Evolutionary conservation across 2,113 vertebrate species (phyloP).

Genomic region (Embiotoca jacksoni): DNA sequence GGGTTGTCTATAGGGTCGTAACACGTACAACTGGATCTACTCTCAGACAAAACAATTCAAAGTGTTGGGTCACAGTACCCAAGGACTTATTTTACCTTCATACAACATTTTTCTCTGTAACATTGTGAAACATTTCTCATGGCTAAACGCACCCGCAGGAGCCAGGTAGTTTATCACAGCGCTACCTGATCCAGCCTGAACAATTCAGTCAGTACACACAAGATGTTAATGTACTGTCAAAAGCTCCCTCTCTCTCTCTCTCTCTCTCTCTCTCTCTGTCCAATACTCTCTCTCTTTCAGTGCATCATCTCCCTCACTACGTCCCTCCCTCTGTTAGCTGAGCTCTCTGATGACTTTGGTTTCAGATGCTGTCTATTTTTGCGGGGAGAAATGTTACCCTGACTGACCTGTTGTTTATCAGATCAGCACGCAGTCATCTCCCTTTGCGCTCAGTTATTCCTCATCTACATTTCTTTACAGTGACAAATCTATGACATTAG

Average conservation of each 20-base stretch:
- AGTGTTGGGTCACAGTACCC: neutral
- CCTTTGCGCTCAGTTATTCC: constrained; percentile 18
- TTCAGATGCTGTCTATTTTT: constrained; percentile 68
- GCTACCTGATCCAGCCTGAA: constrained; percentile 66
- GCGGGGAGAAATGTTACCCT: constrained; percentile 48
- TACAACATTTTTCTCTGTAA: constrained; percentile 18
- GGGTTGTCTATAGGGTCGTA: neutral
- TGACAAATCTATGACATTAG: constrained; percentile 16
- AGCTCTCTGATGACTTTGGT: constrained; percentile 68
- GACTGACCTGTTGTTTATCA: constrained; percentile 64
- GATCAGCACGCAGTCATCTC: constrained; percentile 52
- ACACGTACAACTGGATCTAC: constrained; percentile 12
- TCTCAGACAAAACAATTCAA: constrained; percentile 6
- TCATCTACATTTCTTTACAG: neutral
- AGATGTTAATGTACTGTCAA: constrained; percentile 69
- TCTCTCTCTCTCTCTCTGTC: constrained; percentile 3
- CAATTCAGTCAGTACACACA: constrained; percentile 63
- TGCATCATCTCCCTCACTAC: constrained; percentile 9
- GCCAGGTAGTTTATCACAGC: constrained; percentile 47
- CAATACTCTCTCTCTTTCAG: neutral
- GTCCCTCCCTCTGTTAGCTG: constrained; percentile 51
- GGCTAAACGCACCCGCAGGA: constrained; percentile 58
- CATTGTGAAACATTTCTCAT: constrained; percentile 34
- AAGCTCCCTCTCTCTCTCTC: constrained; percentile 29
- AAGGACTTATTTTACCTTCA: constrained; percentile 16